Evolutionary conservation across 2,113 vertebrate species (phyloP).

Genomic region (Tapirus terrestris): DNA sequence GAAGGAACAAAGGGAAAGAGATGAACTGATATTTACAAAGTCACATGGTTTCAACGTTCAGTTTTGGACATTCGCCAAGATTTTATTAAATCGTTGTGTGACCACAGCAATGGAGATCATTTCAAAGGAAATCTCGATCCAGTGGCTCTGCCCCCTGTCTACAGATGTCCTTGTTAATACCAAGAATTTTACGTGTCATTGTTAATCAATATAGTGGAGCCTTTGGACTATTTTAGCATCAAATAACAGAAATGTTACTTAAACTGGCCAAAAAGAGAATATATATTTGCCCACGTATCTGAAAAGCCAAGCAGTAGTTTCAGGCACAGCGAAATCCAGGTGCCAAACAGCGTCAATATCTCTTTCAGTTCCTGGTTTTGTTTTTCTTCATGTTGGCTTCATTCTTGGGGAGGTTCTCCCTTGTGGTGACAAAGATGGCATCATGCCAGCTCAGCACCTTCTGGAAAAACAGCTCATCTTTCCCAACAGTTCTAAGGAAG

Average conservation of each 20-base stretch:
- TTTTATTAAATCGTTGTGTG: background rate
- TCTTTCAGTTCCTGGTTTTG: background rate
- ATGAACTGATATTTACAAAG: background rate
- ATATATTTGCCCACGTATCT: background rate
- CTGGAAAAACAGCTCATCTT: background rate
- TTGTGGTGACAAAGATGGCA: background rate
- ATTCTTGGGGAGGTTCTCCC: background rate
- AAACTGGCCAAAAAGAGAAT: background rate
- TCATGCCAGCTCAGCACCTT: background rate
- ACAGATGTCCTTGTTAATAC: background rate
- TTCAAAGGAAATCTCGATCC: background rate
- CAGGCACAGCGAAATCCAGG: background rate
- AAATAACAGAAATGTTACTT: background rate
- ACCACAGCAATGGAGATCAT: background rate
- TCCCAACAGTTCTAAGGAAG: background rate
- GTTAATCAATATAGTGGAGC: background rate
- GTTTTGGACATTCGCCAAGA: background rate
- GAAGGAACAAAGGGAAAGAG: background rate
- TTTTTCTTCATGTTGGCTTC: constrained; percentile 12
- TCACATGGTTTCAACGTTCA: background rate
- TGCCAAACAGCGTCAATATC: background rate
- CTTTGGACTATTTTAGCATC: background rate
- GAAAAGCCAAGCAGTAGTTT: background rate
- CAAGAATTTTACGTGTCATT: background rate
- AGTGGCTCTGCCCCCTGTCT: background rate